phyloP scores from a whole-genome alignment of 53 echinoderm and acorn worm genomes.

The Stichopus horrens region DNA sequence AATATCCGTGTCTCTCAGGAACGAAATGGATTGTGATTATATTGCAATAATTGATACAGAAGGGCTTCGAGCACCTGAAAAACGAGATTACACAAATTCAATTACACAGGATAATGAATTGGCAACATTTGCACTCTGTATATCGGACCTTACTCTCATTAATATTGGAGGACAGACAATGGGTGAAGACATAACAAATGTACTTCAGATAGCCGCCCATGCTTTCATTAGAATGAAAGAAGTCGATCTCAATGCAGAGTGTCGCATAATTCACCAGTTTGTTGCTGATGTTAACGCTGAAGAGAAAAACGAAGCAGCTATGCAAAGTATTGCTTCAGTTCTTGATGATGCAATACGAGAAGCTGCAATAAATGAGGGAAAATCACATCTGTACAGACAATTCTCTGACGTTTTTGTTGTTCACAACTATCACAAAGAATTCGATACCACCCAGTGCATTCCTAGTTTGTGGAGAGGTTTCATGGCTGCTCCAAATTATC shows the following conservation, averaged over 20 bases:
- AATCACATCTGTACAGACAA: not conserved
- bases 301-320: slow-evolving; percentile 5
- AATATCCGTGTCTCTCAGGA: not conserved
- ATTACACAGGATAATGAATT: slow-evolving; percentile 21
- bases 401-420: slow-evolving; percentile 27
- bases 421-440: not conserved
- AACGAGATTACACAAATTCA: not conserved
- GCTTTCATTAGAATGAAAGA: slow-evolving; percentile 36
- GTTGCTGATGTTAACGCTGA: slow-evolving; percentile 10
- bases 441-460: not conserved
- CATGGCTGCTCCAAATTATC: slow-evolving; percentile 6
- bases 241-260: slow-evolving; percentile 13
- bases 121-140: slow-evolving; percentile 39
- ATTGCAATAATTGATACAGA: slow-evolving; percentile 28
- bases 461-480: slow-evolving; percentile 20
- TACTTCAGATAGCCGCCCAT: slow-evolving; percentile 30
- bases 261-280: slow-evolving; percentile 27
- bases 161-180: slow-evolving; percentile 41
- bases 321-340: not conserved
- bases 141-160: slow-evolving; percentile 29
- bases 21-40: not conserved
- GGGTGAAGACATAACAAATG: slow-evolving; percentile 31
- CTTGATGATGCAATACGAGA: slow-evolving; percentile 2
- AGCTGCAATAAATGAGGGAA: slow-evolving; percentile 23
- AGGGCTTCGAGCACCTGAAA: slow-evolving; percentile 23